phyloP scores from a whole-genome alignment of 2,797 vertebrate genomes.

The Discoglossus pictus region DNA sequence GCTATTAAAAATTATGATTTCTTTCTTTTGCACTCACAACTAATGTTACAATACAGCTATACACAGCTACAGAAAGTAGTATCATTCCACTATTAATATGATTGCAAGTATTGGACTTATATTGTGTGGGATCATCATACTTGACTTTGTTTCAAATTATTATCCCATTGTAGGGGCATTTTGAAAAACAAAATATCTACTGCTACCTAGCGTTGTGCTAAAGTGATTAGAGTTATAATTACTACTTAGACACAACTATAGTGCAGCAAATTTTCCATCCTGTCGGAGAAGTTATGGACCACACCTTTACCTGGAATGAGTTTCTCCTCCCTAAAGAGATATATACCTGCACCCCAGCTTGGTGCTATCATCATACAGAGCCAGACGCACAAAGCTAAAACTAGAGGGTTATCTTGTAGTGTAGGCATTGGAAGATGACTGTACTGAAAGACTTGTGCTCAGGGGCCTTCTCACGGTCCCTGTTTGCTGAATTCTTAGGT shows the following conservation, averaged over 20 bases:
- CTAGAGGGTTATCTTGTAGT: too few relatives aligned
- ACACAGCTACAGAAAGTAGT: too few relatives aligned
- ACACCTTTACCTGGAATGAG: conserved; percentile 31
- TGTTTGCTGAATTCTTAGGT: conserved; percentile 32
- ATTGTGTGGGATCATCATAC: too few relatives aligned
- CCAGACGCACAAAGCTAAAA: neutral
- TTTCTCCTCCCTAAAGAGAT: conserved; percentile 41
- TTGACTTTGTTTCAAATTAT: too few relatives aligned
- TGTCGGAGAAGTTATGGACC: conserved; percentile 11
- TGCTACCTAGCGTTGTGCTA: conserved; percentile 4
- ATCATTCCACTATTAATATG: too few relatives aligned
- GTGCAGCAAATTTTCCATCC: conserved; percentile 14
- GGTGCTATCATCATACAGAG: neutral
- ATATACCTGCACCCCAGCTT: conserved; percentile 19
- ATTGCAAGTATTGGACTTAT: too few relatives aligned
- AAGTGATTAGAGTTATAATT: conserved; percentile 19
- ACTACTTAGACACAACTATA: neutral
- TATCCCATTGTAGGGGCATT: too few relatives aligned
- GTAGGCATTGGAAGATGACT: too few relatives aligned
- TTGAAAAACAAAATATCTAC: too few relatives aligned
- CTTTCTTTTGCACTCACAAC: too few relatives aligned
- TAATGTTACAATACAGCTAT: too few relatives aligned
- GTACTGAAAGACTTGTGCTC: conserved; percentile 37
- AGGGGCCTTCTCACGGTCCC: conserved; percentile 2
- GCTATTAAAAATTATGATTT: too few relatives aligned